phyloP scores from a whole-genome alignment of 2,113 vertebrate species.

The Mellivora capensis region DNA sequence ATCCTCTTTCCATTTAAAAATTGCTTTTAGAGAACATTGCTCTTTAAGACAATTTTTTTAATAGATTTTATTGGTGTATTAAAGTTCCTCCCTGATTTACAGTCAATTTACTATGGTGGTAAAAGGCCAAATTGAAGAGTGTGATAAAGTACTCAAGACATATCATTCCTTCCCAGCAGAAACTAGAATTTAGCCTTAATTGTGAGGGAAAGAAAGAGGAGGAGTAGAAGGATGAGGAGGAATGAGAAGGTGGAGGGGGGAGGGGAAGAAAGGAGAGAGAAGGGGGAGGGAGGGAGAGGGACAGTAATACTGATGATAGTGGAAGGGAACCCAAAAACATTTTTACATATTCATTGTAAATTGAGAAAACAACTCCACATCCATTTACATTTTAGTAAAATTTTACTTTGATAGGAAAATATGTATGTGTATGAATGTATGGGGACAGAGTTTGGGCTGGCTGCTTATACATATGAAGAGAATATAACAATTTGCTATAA shows the following conservation, averaged over 20 bases:
- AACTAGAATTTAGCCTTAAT: conserved; percentile 49
- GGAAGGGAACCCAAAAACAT: not conserved
- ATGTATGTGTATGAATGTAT: not conserved
- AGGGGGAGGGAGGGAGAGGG: too few relatives aligned
- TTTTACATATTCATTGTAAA: not conserved
- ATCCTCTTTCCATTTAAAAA: conserved; percentile 45
- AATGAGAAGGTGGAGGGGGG: too few relatives aligned
- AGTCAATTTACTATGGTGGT: conserved; percentile 63
- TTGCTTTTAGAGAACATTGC: conserved; percentile 53
- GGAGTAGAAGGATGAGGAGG: not conserved
- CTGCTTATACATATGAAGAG: not conserved
- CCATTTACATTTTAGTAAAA: not conserved
- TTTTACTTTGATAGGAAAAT: not conserved
- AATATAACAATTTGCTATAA: not conserved
- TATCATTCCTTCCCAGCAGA: conserved; percentile 21
- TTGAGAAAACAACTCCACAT: not conserved
- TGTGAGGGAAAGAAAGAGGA: not conserved
- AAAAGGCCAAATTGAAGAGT: conserved; percentile 70
- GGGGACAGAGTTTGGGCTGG: not conserved
- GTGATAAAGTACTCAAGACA: conserved; percentile 38
- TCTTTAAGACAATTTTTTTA: conserved; percentile 37
- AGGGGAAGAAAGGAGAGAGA: not conserved
- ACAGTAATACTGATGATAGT: too few relatives aligned
- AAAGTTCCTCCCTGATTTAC: conserved; percentile 58
- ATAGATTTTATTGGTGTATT: conserved; percentile 53